These are phyloP conservation scores for Nixonia krombeini DNA, from an alignment of 1,140 invertebrate species.

Conservation along the genomic window DNA sequence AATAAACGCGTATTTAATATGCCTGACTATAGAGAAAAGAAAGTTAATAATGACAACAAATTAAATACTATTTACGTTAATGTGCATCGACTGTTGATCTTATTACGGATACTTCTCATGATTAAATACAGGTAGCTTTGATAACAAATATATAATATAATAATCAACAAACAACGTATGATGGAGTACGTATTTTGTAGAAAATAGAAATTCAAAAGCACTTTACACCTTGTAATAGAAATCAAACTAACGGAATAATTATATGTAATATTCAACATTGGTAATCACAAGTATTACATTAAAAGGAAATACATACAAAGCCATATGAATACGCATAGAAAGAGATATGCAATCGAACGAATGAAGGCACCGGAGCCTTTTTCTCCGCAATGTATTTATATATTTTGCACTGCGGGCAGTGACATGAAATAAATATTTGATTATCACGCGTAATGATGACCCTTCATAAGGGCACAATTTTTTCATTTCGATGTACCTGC, in stretches of 20 bases:
- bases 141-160: too few species aligned
- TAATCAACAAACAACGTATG: too few species aligned
- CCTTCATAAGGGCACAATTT: constrained; percentile 60
- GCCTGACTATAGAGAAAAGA: too few species aligned
- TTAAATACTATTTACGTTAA: too few species aligned
- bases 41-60: too few species aligned
- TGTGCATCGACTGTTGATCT: too few species aligned
- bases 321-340: neutral
- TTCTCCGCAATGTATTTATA: neutral
- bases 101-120: too few species aligned
- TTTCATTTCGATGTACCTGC: constrained; percentile 59
- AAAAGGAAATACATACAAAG: neutral
- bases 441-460: constrained; percentile 3
- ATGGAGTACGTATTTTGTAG: too few species aligned
- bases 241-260: neutral
- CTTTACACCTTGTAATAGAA: neutral
- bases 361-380: constrained; percentile 13
- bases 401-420: constrained; percentile 6
- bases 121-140: too few species aligned
- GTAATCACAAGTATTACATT: neutral
- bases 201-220: too few species aligned
- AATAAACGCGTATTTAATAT: too few species aligned
- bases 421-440: constrained; percentile 10
- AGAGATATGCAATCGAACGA: neutral
- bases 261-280: too few species aligned